phyloP scores from a whole-genome alignment of 2,888 invertebrate genomes.

The Dasypogon diadema region DNA sequence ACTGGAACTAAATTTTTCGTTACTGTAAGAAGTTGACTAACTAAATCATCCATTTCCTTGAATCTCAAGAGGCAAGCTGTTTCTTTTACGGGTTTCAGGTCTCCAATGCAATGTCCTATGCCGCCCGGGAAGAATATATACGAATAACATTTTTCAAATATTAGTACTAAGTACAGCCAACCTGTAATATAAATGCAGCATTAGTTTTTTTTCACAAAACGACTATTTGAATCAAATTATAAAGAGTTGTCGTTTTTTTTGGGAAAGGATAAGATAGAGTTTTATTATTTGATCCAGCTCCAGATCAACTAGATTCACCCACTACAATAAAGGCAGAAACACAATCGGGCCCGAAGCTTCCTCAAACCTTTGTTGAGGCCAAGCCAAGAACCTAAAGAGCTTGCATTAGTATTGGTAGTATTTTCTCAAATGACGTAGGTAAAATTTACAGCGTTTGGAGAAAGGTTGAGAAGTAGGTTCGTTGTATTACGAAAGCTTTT shows the following conservation, averaged over 20 bases:
- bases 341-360: too few species aligned
- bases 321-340: neutral
- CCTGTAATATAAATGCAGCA: too few species aligned
- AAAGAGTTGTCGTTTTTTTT: neutral
- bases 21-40: neutral
- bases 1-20: neutral
- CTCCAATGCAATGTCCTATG: neutral
- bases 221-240: neutral
- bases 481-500: too few species aligned
- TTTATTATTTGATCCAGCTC: too few species aligned
- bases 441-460: too few species aligned
- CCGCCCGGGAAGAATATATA: slow-evolving; percentile 20
- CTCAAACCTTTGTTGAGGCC: too few species aligned
- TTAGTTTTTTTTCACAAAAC: too few species aligned
- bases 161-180: neutral
- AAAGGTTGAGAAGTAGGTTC: too few species aligned
- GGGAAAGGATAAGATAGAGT: neutral
- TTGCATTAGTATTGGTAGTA: too few species aligned
- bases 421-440: too few species aligned
- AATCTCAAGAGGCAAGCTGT: slow-evolving; percentile 14
- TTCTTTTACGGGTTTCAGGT: neutral
- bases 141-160: slow-evolving; percentile 21
- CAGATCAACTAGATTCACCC: too few species aligned
- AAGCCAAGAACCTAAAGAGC: too few species aligned
- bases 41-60: neutral